Percentiles rank a stretch among this genome's conserved stretches.
Evolutionary conservation across 2,113 vertebrate species (phyloP).

Genomic region (Hippolais icterina): DNA sequence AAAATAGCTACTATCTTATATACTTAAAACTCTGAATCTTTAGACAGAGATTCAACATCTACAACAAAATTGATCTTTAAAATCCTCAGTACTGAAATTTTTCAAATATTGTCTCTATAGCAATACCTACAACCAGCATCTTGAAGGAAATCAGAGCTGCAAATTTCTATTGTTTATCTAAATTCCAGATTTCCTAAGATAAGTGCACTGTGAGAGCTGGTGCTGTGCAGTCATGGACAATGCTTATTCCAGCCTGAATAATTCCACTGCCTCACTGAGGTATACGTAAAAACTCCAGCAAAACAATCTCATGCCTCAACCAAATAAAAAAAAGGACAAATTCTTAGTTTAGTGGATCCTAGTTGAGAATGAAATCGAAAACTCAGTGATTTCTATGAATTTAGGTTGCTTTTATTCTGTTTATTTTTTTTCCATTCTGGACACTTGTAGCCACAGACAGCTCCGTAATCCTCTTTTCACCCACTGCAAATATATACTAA

Average conservation of each 20-base stretch:
- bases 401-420: background rate
- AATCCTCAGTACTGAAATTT: background rate
- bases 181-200: background rate
- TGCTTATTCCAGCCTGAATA: background rate
- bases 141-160: background rate
- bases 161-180: background rate
- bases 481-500: background rate
- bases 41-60: background rate
- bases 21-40: background rate
- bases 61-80: background rate
- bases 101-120: background rate
- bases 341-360: background rate
- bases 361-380: background rate
- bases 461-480: background rate
- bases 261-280: background rate
- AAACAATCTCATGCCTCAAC: background rate
- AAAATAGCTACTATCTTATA: background rate
- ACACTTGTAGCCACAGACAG: background rate
- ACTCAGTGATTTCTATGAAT: background rate
- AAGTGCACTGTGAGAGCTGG: background rate
- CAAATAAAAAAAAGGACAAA: background rate
- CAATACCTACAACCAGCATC: background rate
- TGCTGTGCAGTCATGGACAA: background rate
- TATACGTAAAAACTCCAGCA: background rate
- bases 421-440: background rate